A percentile compares a stretch with the other conserved stretches of the same genome.
Evolutionary conservation across 2,113 vertebrate genomes (phyloP).

Genomic region (Nerophis lumbriciformis): DNA sequence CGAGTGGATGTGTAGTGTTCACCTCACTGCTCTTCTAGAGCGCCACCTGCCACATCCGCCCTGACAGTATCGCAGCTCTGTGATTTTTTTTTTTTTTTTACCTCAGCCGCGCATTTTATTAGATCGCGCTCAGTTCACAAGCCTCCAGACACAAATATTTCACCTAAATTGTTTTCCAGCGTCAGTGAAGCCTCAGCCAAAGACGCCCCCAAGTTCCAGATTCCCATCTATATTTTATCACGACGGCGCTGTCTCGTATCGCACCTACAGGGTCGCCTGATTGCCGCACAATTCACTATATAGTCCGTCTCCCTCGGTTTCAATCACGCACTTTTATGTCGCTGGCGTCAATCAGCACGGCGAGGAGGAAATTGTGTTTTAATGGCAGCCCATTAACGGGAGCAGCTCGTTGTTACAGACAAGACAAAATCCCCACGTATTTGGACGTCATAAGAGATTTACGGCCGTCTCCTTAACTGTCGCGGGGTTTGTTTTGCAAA

Average conservation of each 20-base stretch:
- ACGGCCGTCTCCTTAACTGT: slow-evolving; percentile 1
- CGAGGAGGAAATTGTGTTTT: slow-evolving; percentile 8
- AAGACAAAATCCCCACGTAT: slow-evolving; percentile 3
- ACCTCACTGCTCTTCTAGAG: slow-evolving; percentile 6
- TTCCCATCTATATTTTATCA: slow-evolving; percentile 4
- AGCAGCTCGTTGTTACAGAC: background rate
- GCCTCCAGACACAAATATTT: slow-evolving; percentile 5
- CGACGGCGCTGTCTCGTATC: slow-evolving; percentile 1
- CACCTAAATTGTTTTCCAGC: slow-evolving; percentile 2
- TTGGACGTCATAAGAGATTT: slow-evolving; percentile 1
- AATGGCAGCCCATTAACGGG: slow-evolving; percentile 3
- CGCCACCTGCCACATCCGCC: slow-evolving; percentile 6
- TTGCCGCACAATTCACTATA: slow-evolving; percentile 4
- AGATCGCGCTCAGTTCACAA: slow-evolving; percentile 1
- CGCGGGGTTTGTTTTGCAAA: background rate
- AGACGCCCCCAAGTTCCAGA: background rate
- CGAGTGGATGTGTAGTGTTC: no score
- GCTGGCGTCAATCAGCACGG: slow-evolving; percentile 5
- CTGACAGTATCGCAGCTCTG: background rate
- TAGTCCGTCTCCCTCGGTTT: background rate
- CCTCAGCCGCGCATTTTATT: slow-evolving; percentile 32
- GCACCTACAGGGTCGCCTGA: background rate
- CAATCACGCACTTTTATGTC: background rate
- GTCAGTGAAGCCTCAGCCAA: slow-evolving; percentile 1
- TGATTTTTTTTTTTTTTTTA: background rate